phyloP scores from a whole-genome alignment of 2,797 vertebrate genomes.

The Leptoclinus maculatus region DNA sequence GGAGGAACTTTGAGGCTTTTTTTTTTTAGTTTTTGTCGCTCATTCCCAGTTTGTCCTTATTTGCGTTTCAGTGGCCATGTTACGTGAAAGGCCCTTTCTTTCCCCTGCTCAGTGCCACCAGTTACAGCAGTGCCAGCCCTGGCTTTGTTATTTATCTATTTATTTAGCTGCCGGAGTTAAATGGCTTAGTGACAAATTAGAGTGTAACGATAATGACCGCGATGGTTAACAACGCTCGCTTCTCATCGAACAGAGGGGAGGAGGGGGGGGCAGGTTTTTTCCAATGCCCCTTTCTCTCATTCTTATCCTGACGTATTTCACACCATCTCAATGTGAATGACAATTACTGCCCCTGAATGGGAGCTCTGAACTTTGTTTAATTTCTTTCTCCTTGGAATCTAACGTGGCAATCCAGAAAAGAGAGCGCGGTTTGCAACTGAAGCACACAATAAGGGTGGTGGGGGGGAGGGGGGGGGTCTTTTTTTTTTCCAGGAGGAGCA shows the following conservation, averaged over 20 bases:
- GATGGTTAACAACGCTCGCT: slow-evolving; percentile 77
- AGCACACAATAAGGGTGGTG: slow-evolving; percentile 57
- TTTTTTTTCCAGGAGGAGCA: slow-evolving; percentile 17
- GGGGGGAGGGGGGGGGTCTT: not conserved
- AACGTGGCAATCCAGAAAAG: slow-evolving; percentile 56
- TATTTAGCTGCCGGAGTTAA: slow-evolving; percentile 76
- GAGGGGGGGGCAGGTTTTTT: slow-evolving; percentile 27
- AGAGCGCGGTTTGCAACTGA: slow-evolving; percentile 34
- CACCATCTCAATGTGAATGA: slow-evolving; percentile 67
- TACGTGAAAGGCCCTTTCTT: slow-evolving; percentile 42
- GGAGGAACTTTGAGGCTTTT: slow-evolving; percentile 13
- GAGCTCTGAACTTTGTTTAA: slow-evolving; percentile 69
- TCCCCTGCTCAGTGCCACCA: slow-evolving; percentile 29
- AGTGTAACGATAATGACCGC: slow-evolving; percentile 77
- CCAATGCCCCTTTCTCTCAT: slow-evolving; percentile 72
- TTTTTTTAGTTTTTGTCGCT: not conserved
- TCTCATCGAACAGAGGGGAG: slow-evolving; percentile 64
- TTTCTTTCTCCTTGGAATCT: slow-evolving; percentile 33
- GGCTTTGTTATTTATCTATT: slow-evolving; percentile 68
- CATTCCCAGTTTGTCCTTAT: slow-evolving; percentile 47
- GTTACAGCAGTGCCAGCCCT: slow-evolving; percentile 42
- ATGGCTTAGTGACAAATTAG: slow-evolving; percentile 81
- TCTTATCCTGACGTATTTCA: slow-evolving; percentile 75
- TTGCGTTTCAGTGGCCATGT: slow-evolving; percentile 40
- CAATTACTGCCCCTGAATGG: slow-evolving; percentile 74